Percentiles rank a stretch among this genome's conserved stretches.
phyloP scores from a whole-genome alignment of 1,140 invertebrate genomes.

The Solenopsis fugax region DNA sequence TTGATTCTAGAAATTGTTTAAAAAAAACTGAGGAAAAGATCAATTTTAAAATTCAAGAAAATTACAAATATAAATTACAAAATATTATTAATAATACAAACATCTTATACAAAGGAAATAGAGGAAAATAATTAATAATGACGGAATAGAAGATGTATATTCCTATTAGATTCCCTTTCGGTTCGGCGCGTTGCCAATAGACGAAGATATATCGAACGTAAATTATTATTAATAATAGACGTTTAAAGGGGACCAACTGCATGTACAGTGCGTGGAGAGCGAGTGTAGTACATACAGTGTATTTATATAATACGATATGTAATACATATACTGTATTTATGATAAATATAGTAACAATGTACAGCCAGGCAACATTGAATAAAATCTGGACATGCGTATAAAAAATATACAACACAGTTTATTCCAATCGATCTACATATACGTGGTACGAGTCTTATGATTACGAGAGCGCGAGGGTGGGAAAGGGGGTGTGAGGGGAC shows the following conservation, averaged over 20 bases:
- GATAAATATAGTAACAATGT: slow-evolving; percentile 61
- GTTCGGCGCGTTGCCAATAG: slow-evolving; percentile 25
- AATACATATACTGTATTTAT: slow-evolving; percentile 55
- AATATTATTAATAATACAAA: background rate
- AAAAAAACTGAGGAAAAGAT: background rate
- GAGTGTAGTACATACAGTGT: slow-evolving; percentile 46
- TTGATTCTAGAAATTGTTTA: slow-evolving; percentile 13
- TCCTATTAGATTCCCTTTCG: background rate
- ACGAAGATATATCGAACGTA: slow-evolving; percentile 21
- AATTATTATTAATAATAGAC: slow-evolving; percentile 46
- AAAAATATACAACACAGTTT: slow-evolving; percentile 85
- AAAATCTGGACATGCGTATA: slow-evolving; percentile 75
- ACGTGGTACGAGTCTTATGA: slow-evolving; percentile 70
- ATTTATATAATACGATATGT: slow-evolving; percentile 54
- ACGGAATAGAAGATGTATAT: background rate
- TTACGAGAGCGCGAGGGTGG: slow-evolving; percentile 72
- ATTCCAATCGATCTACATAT: slow-evolving; percentile 81
- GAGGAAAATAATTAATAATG: slow-evolving; percentile 12
- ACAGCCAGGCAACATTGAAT: slow-evolving; percentile 65
- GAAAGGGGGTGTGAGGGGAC: slow-evolving; percentile 61
- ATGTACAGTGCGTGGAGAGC: slow-evolving; percentile 17
- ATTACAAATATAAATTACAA: background rate
- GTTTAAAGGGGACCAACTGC: slow-evolving; percentile 39
- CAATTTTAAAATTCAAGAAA: background rate
- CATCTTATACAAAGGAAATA: background rate